Evolutionary conservation across 2,797 vertebrate species (phyloP), one percentile per base, ranked within the genome.

Genomic region (Enteromius argenteus): DNA sequence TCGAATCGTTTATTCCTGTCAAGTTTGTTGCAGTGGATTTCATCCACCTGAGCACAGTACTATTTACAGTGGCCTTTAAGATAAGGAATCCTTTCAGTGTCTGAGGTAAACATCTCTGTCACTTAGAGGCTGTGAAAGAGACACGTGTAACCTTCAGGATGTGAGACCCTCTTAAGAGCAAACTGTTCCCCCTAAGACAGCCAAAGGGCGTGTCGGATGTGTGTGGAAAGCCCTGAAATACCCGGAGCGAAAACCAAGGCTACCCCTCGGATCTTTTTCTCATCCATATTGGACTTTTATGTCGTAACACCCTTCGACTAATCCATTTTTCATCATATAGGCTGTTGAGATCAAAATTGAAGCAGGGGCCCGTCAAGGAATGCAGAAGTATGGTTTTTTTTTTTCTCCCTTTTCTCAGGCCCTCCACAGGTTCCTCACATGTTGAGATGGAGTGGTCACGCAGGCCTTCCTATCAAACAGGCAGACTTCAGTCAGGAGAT

Each of bases 271-370:
- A 72, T 83, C 37, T 68, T 85, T 85, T 73, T 81, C 88, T 85
- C 68, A 85, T 84, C 56, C 56, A 49, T 81, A 37, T 58, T 39
- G 44, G 53, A 44, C 74, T 85, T 51, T 83, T 64, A 78, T 60
- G 46, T 66, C 60, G 6, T 42, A 69, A 27, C 67, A 76, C 66
- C 32, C 64, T 72, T 85, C 39, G 21, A 46, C 39, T 58, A 81
- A 68, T 86, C 46, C 49, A 85, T 87, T 88, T 87, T 85, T 87
- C 53, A 86, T 81, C 74, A 75, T 23, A 37, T 60, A 75, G 58
- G 69, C 84, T 49, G 74, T 42, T 19, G 30, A 84, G 60, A 87
- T 88, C 79, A 83, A 80, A 86, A 79, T 51, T 76, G 32, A 69
- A 68, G 58, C 21, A 81, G 37, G 35, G 46, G 37, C 46, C 60